Base-by-base conservation (phyloP, 2,113 vertebrate species). In the Xiphias gladius region DNA sequence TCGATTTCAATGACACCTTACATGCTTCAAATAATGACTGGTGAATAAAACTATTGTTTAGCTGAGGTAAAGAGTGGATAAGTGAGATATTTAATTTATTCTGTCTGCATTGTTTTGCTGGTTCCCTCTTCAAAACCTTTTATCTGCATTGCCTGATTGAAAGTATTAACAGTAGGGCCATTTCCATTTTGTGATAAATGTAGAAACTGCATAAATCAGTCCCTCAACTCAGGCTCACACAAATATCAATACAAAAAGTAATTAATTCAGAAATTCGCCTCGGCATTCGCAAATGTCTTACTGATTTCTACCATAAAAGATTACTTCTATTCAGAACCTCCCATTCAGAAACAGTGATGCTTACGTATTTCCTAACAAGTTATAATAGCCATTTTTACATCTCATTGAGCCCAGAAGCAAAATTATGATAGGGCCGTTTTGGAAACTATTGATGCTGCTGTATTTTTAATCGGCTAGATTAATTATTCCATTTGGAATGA, bases 401-500 rank as follows among this genome's bases (percentile, higher is more conserved):
- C 76, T 92, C 88, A 80, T 80, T 76, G 83, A 80, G 70, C 72
- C 63, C 50, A 3, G 67, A 77, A 59, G 80, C 76, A 83, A 84
- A 90, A 82, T 88, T 74, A 74, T 73, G 86, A 82, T 58, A 67
- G 82, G 4, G 3, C 64, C 54, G 73, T 79, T 43, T 85, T 77
- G 55, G 57, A 72, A 74, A 80, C 72, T 85, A 92, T 83, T 81
- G 86, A 92, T 88, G 85, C 22, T 67, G 76, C 73, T 87, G 90
- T 86, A 78, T 73, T 17, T 82, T 87, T 84, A 88, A 91, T 85
- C 73, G 66, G 52, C 69, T 57, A 41, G 84, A 87, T 84, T 72
- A 82, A 91, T 91, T 65, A 86, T 88, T 89, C 83, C 59, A 72
- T 86, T 90, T 84, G 70, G 86, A 87, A 82, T 67, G 35, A 79